Evolutionary conservation across 2,113 vertebrate genomes (phyloP).

Genomic region (Lasiurus cinereus): DNA sequence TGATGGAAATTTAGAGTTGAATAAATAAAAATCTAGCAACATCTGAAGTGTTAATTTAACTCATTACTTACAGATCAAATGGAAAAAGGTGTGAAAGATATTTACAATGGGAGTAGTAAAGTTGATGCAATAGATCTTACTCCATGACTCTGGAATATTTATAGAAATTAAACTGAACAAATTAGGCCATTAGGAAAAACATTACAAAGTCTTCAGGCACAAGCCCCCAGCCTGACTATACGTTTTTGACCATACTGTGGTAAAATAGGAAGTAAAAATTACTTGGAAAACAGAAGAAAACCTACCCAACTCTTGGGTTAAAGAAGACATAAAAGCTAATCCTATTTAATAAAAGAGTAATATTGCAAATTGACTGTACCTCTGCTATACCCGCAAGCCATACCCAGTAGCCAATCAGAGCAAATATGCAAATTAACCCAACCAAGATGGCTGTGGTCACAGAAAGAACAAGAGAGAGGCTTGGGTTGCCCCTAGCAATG

Average conservation of each 20-base stretch:
- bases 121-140: background rate
- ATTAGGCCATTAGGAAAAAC: background rate
- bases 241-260: background rate
- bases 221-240: background rate
- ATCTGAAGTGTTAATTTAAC: background rate
- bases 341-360: no score
- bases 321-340: background rate
- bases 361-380: no score
- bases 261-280: conserved; percentile 42
- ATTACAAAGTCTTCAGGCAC: background rate
- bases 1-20: background rate
- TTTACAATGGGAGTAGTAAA: background rate
- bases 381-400: no score
- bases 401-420: no score
- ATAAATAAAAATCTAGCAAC: background rate
- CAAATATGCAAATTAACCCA: no score
- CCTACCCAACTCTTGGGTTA: background rate
- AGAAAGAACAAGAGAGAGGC: no score
- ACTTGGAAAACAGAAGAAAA: conserved; percentile 21
- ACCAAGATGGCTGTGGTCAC: no score
- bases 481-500: no score
- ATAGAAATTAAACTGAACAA: background rate
- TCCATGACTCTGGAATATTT: background rate
- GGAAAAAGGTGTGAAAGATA: background rate
- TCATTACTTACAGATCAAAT: background rate